Conservation (phyloP, 2,113 vertebrate genomes). For the Chinchilla lanigera region DNA sequence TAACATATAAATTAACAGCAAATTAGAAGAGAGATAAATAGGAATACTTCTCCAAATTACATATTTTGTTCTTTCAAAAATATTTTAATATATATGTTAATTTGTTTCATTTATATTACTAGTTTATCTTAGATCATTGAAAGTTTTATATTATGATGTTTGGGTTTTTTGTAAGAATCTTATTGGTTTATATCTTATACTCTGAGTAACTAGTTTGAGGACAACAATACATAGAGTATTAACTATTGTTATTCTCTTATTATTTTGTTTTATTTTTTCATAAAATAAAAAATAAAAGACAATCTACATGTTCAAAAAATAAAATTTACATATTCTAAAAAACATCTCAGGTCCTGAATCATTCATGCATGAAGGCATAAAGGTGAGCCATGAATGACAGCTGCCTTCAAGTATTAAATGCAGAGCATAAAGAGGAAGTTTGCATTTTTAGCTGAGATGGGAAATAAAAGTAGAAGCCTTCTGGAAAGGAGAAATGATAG, state of each 20-base stretch:
- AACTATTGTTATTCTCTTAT: neutral
- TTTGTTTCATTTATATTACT: neutral
- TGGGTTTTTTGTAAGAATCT: neutral
- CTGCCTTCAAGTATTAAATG: neutral
- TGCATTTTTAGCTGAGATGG: neutral
- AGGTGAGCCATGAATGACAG: neutral
- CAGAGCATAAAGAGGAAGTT: neutral
- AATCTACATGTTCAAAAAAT: neutral
- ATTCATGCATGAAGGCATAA: neutral
- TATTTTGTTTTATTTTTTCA: neutral
- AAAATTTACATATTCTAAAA: neutral
- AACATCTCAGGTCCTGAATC: neutral
- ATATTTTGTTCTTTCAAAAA: neutral
- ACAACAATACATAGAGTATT: neutral
- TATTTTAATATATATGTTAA: neutral
- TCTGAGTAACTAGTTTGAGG: neutral
- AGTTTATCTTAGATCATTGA: neutral
- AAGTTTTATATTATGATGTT: neutral
- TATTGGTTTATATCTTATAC: neutral
- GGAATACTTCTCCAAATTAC: neutral
- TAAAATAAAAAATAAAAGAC: neutral
- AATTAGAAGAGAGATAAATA: neutral
- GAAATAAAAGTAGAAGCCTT: neutral
- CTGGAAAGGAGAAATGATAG: neutral
- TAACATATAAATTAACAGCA: neutral